Evolutionary conservation across 2,888 invertebrate genomes (phyloP), one percentile per base, ranked within the genome.

Genomic region (Sarcophaga variegata): DNA sequence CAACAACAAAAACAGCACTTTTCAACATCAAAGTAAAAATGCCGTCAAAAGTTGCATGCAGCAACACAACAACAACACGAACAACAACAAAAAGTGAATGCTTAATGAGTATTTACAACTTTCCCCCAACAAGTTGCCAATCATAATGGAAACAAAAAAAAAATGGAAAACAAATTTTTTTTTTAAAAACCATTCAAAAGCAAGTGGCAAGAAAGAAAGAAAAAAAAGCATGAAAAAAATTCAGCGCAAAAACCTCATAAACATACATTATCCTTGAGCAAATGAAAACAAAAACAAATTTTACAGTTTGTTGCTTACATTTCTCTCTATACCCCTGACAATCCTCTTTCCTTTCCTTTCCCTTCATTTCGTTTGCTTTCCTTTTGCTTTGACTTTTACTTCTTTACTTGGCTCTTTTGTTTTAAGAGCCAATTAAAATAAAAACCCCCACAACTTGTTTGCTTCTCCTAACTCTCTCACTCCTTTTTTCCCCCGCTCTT

Each of bases 391-490:
- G 17, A 47, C 25, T 25, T 25, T 71, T 64, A 27, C 62, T 66
- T 37, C 37, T 66, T 59, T 22, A 64, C 74, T 62, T 67, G 75
- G 70, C 62, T 71, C 87, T 79, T 84, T 84, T 87, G 76, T 87
- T 81, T 87, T 82, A 87, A 87, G 84, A 87, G 87, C 87, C 87
- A 87, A 87, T 87, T 87, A 87, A 87, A 87, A 87, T 81, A 82
- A 87, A 81, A 80, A 78, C 62, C 62, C 64, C 74, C 76, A 25
- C 76, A 83, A 77, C 75, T 54, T 54, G 12, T 54, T 54, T 14
- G 4, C 14, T 14, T 54, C 10, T 14, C 37, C 37, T 37, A 37
- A 54, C 45, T 8, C 45, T 45, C 37, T 37, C 37, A 2, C 37
- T 37, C 8, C 10, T 1, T 37, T 10, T 10, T 10, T 37, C 10